Evolutionary conservation across 2,113 vertebrate genomes (phyloP).

Genomic region (Regulus satrapa): DNA sequence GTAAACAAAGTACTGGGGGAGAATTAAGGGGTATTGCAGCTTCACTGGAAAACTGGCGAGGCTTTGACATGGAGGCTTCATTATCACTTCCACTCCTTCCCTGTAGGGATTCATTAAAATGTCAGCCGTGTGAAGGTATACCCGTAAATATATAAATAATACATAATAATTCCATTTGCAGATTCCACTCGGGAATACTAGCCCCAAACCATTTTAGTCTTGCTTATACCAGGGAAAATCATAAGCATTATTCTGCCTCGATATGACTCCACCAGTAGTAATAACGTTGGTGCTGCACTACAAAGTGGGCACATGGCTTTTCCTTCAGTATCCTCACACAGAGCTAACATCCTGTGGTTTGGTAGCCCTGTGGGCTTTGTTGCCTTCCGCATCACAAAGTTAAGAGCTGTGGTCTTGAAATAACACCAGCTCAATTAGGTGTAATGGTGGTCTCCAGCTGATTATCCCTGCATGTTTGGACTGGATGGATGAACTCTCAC

Average conservation of each 20-base stretch:
- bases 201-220: constrained; percentile 22
- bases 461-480: neutral
- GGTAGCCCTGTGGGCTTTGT: neutral
- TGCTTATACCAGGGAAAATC: constrained; percentile 44
- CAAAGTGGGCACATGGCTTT: neutral
- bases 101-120: constrained; percentile 72
- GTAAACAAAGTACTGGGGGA: neutral
- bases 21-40: neutral
- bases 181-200: constrained; percentile 48
- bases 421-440: neutral
- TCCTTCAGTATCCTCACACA: neutral
- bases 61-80: constrained; percentile 58
- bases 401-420: neutral
- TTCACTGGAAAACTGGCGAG: constrained; percentile 5
- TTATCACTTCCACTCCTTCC: constrained; percentile 55
- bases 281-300: neutral
- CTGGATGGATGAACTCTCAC: neutral
- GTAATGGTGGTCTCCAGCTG: neutral
- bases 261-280: neutral
- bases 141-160: constrained; percentile 63
- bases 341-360: neutral
- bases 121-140: constrained; percentile 50
- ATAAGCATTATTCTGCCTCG: neutral
- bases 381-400: neutral
- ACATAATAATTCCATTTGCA: constrained; percentile 54